A percentile compares a stretch with the other conserved stretches of the same genome.
Evolutionary conservation across 2,113 vertebrate species (phyloP).

Genomic region (Tamias sibiricus): DNA sequence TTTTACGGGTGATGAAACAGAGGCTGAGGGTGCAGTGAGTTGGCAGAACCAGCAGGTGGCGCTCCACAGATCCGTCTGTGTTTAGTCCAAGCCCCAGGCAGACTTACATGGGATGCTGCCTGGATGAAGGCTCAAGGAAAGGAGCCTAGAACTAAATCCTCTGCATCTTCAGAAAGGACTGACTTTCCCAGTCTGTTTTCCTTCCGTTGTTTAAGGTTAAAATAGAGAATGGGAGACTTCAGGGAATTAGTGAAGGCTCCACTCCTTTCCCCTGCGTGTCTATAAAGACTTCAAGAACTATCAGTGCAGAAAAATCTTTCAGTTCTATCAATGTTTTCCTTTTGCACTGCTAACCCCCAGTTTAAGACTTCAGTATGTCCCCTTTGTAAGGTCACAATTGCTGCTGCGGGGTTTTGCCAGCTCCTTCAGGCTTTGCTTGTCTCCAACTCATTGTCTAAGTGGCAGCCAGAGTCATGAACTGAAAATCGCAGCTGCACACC

Average conservation of each 20-base stretch:
- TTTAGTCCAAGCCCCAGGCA: rapidly evolving
- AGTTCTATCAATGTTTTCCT: not conserved
- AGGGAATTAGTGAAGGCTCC: not conserved
- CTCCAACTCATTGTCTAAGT: not conserved
- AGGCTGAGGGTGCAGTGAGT: not conserved
- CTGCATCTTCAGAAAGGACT: not conserved
- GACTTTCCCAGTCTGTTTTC: not conserved
- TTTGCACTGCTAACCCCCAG: too few relatives aligned
- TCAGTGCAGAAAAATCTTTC: not conserved
- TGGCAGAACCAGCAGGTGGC: not conserved
- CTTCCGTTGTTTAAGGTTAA: not conserved
- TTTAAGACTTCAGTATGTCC: not conserved
- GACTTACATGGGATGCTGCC: not conserved
- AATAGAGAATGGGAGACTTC: not conserved
- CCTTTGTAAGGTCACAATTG: not conserved
- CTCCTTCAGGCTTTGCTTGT: not conserved
- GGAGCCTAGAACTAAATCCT: not conserved
- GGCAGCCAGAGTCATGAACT: not conserved
- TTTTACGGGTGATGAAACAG: not conserved
- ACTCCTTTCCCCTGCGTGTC: not conserved
- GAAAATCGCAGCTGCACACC: not conserved
- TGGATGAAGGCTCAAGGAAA: not conserved
- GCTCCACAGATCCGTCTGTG: not conserved
- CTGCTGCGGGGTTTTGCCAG: not conserved
- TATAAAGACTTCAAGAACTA: not conserved